These are phyloP conservation scores for Mythimna lalbum DNA, from an alignment of 2,888 invertebrate genomes.

Conservation along the genomic window DNA sequence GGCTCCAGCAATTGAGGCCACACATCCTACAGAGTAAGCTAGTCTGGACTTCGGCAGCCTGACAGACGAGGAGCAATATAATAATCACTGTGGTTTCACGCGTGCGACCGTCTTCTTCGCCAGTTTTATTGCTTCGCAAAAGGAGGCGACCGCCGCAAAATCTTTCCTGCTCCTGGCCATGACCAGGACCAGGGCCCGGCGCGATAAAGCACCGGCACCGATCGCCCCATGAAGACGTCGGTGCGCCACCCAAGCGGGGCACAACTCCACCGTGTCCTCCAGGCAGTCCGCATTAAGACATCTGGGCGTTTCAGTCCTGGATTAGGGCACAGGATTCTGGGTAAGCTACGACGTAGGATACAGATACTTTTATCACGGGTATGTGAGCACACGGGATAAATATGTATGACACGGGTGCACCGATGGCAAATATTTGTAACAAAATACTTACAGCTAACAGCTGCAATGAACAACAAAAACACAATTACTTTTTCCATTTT, in stretches of 20 bases:
- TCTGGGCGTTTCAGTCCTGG: no score
- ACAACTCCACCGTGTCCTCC: no score
- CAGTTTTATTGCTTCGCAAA: neutral
- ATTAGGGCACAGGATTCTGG: no score
- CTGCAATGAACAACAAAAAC: conserved; percentile 23
- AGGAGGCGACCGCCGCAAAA: no score
- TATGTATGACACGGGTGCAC: neutral
- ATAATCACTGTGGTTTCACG: neutral
- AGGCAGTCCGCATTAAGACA: no score
- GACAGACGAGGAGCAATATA: neutral
- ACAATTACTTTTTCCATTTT: conserved; percentile 50
- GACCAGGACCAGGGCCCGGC: no score
- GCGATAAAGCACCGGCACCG: no score
- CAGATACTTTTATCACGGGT: neutral
- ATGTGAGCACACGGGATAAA: neutral
- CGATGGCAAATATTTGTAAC: neutral
- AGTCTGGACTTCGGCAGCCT: neutral
- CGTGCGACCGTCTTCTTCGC: neutral
- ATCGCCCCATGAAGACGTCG: no score
- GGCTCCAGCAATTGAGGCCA: neutral
- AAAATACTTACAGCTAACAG: conserved; percentile 41
- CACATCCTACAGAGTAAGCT: neutral
- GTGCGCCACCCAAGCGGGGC: no score
- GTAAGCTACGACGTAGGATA: neutral
- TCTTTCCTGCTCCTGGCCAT: no score